Evolutionary conservation across 2,888 invertebrate genomes (phyloP), one percentile per base, ranked within the genome.

Genomic region (Laspeyria flexula): DNA sequence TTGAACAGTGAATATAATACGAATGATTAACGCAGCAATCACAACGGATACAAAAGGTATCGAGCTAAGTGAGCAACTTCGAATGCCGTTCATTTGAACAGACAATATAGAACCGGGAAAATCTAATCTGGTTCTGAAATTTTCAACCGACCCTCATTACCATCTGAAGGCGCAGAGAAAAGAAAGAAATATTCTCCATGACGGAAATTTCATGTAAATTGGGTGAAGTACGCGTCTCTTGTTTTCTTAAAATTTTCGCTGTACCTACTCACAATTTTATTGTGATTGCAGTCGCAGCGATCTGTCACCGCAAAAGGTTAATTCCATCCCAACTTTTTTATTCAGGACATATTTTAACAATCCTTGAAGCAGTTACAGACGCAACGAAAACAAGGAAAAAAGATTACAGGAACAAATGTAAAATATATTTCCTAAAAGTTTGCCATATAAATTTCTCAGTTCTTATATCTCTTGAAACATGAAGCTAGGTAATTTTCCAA

Each of bases 191-290:
- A 84, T 78, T 81, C 78, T 79, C 75, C 83, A 81, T 82, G 77
- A 75, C 80, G 81, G 83, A 87, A 86, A 86, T 86, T 86, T 87
- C 83, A 89, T 88, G 87, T 84, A 88, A 89, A 90, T 90, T 87
- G 80, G 75, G 69, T 72, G 74, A 84, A 83, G 80, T 79, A 83
- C 68, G 65, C 79, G 72, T 67, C 79, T 71, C 72, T 79, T 76
- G 79, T 77, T 83, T 83, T 79, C 81, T 81, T 80, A 73, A 81
- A 83, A 81, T 56, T 77, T 81, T 79, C 67, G 65, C 71, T 80
- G 71, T 71, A 7, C 25, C 25, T 25, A 71, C 61, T 71, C 52
- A 69, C 69, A 67, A 66, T 74, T 78, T 78, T 79, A 81, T 79
- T 79, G 77, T 80, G 75, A 72, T 60, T 74, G 73, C 72, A 75